A percentile compares a stretch with the other conserved stretches of the same genome.
These are phyloP conservation scores for Teleogryllus occipitalis DNA, from an alignment of 1,140 invertebrate species.

Conservation along the genomic window DNA sequence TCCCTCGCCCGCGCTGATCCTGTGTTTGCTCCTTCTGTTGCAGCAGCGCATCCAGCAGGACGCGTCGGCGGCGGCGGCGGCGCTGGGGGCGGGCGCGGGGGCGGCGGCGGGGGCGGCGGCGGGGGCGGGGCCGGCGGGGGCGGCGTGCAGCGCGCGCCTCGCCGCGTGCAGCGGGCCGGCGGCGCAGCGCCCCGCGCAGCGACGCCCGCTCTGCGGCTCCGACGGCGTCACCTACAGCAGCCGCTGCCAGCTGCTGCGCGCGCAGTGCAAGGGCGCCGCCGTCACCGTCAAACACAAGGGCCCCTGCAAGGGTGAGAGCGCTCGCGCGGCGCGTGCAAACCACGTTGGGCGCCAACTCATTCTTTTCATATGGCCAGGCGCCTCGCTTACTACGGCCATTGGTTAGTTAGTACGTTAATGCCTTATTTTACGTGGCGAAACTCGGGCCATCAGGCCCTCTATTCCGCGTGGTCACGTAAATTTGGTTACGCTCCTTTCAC, in stretches of 20 bases:
- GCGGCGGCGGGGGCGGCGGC: constrained; percentile 45
- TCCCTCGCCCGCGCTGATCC: not conserved
- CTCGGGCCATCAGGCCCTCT: no score
- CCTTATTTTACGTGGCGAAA: no score
- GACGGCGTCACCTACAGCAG: constrained; percentile 71
- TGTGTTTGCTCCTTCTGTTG: not conserved
- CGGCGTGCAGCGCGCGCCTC: constrained; percentile 38
- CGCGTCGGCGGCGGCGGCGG: not conserved
- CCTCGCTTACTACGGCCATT: not conserved
- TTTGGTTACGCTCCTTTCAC: no score
- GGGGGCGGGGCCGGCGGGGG: constrained; percentile 43
- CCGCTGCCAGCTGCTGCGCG: constrained; percentile 63
- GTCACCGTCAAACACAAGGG: constrained; percentile 61
- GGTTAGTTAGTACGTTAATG: no score
- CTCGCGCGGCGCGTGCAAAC: not conserved
- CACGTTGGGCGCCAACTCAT: not conserved
- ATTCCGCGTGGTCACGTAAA: no score
- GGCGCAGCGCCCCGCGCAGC: constrained; percentile 18
- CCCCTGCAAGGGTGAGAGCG: constrained; percentile 53
- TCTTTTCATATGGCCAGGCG: not conserved
- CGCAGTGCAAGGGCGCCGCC: constrained; percentile 59
- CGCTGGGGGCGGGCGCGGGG: constrained; percentile 38
- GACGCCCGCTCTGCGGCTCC: constrained; percentile 64
- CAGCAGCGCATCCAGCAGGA: not conserved
- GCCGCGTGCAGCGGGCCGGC: constrained; percentile 27